Evolutionary conservation across 2,888 invertebrate species (phyloP).

Genomic region (Portevinia maculata): DNA sequence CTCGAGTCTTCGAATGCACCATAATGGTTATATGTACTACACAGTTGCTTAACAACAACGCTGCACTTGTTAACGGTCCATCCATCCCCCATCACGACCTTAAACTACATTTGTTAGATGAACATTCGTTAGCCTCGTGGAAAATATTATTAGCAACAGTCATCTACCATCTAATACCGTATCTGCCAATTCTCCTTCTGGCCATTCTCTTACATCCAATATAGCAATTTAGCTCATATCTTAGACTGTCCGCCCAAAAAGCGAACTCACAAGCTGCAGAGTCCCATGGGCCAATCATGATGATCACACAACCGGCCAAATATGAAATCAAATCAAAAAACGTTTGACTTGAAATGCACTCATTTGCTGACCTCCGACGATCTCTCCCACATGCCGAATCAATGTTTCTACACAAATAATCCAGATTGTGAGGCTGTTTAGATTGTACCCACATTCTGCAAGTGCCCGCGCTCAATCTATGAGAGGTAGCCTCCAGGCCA

Average conservation of each 20-base stretch:
- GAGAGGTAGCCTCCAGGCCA: slow-evolving; percentile 60
- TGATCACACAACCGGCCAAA: slow-evolving; percentile 51
- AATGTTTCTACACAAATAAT: slow-evolving; percentile 69
- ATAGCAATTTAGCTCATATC: slow-evolving; percentile 56
- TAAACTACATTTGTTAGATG: slow-evolving; percentile 28
- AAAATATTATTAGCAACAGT: slow-evolving; percentile 22
- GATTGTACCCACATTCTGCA: slow-evolving; percentile 55
- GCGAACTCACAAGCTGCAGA: background rate
- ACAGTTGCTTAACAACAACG: background rate
- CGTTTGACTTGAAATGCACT: slow-evolving; percentile 75
- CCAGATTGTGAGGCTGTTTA: slow-evolving; percentile 60
- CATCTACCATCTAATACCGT: slow-evolving; percentile 17
- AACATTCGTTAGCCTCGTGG: slow-evolving; percentile 4
- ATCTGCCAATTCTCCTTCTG: slow-evolving; percentile 6
- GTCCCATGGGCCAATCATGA: slow-evolving; percentile 22
- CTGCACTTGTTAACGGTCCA: background rate
- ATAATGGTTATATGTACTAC: no score
- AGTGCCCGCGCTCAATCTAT: slow-evolving; percentile 32
- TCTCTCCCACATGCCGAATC: slow-evolving; percentile 75
- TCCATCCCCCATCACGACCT: background rate
- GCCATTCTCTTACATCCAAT: slow-evolving; percentile 36
- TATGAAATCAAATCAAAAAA: slow-evolving; percentile 72
- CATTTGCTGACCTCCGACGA: slow-evolving; percentile 74
- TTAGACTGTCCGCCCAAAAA: slow-evolving; percentile 51
- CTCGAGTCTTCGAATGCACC: no score